A percentile compares a stretch with the other conserved stretches of the same genome.
Evolutionary conservation across 2,888 invertebrate species (phyloP).

Genomic region (Tiliacea aurago): DNA sequence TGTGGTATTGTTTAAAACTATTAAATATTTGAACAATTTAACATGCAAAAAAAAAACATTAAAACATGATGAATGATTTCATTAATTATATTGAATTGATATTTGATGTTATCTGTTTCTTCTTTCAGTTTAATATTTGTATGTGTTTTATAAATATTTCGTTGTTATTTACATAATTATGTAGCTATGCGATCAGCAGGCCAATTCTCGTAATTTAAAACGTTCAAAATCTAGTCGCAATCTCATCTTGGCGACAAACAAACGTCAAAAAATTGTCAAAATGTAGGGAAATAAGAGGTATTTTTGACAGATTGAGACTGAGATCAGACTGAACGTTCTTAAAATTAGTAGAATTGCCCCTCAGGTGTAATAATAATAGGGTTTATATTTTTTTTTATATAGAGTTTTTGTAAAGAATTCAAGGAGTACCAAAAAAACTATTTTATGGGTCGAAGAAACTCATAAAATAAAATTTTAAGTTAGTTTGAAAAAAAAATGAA

Average conservation of each 20-base stretch:
- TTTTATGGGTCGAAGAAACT: background rate
- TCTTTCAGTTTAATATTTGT: background rate
- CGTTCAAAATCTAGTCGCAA: no score
- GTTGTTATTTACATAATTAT: no score
- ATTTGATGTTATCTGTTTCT: background rate
- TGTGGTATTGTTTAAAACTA: background rate
- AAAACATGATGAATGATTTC: background rate
- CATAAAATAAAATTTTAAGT: background rate
- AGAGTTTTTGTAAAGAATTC: background rate
- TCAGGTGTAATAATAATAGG: background rate
- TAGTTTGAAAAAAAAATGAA: background rate
- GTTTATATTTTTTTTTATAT: background rate
- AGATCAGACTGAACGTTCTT: no score
- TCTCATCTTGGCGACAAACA: no score
- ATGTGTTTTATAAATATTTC: background rate
- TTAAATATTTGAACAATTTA: background rate
- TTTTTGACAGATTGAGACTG: no score
- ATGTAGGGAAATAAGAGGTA: no score
- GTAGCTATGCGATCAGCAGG: background rate
- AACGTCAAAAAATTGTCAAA: no score
- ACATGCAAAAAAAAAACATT: background rate
- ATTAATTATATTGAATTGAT: background rate
- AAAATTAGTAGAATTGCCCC: no score
- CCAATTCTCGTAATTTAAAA: no score
- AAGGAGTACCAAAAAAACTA: background rate